Percentiles rank a stretch among this genome's conserved stretches.
Evolutionary conservation across 2,797 vertebrate species (phyloP).

Genomic region (Micrastur ruficollis): DNA sequence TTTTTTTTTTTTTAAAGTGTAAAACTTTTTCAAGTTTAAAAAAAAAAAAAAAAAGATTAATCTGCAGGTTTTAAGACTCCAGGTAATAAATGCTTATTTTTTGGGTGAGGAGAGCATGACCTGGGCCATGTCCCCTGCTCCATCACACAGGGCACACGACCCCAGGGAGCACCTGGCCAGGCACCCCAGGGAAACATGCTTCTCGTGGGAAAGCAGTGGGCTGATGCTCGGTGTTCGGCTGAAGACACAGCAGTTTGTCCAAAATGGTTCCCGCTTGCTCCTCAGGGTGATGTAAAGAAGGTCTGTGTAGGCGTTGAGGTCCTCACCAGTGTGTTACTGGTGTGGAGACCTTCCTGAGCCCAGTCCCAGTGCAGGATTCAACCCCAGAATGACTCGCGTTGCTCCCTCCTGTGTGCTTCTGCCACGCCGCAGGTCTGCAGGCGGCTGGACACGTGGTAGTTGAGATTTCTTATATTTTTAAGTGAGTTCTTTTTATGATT

Average conservation of each 20-base stretch:
- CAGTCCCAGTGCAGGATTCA: not conserved
- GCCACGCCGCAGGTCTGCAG: not conserved
- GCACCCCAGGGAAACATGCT: accelerated
- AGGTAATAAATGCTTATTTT: accelerated
- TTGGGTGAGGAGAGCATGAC: not conserved
- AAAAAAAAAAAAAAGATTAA: not conserved
- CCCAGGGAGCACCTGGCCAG: accelerated
- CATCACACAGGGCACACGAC: accelerated
- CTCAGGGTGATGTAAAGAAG: not conserved
- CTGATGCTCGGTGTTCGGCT: not conserved
- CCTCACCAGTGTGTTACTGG: not conserved
- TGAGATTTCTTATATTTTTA: not conserved
- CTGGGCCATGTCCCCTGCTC: not conserved
- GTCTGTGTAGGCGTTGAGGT: not conserved
- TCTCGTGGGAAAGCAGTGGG: not conserved
- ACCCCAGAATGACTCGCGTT: not conserved
- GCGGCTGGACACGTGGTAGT: not conserved
- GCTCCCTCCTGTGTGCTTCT: not conserved
- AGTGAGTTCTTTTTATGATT: not conserved
- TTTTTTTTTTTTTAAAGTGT: not conserved
- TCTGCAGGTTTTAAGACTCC: not conserved
- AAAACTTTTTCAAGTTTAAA: no score
- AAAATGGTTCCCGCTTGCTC: accelerated
- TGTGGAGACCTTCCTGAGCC: not conserved
- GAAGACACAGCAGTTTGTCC: accelerated